Evolutionary conservation across 2,797 vertebrate species (phyloP).

Genomic region (Arremon brunneinucha): DNA sequence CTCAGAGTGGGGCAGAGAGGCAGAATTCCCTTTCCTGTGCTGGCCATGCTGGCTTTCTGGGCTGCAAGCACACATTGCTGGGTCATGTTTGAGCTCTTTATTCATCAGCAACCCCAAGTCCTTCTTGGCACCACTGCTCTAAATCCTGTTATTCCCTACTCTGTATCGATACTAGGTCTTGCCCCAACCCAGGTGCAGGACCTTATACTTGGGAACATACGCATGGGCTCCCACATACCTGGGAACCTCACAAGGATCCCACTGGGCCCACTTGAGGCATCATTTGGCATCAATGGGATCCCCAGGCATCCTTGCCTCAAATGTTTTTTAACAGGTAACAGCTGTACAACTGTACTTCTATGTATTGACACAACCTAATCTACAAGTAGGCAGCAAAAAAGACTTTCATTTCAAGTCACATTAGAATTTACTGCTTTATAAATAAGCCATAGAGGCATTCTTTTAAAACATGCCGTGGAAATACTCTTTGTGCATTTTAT

Average conservation of each 20-base stretch:
- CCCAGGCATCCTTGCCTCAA: neutral
- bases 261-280: neutral
- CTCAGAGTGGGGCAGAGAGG: neutral
- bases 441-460: neutral
- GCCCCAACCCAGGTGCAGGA: neutral
- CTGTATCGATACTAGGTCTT: neutral
- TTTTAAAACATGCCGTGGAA: neutral
- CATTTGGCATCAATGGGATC: neutral
- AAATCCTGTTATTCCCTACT: neutral
- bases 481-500: neutral
- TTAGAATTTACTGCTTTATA: neutral
- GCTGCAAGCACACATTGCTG: rapidly evolving
- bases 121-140: neutral
- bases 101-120: neutral
- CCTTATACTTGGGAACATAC: neutral
- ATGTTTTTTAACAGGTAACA: neutral
- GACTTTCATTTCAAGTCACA: neutral
- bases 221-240: neutral
- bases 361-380: neutral
- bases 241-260: neutral
- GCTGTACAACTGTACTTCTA: neutral
- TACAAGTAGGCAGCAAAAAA: neutral
- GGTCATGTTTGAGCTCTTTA: neutral
- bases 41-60: rapidly evolving
- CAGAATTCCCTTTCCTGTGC: neutral